These are phyloP conservation scores for Psylliodes chrysocephalus DNA, from an alignment of 2,888 invertebrate genomes.

Conservation along the genomic window DNA sequence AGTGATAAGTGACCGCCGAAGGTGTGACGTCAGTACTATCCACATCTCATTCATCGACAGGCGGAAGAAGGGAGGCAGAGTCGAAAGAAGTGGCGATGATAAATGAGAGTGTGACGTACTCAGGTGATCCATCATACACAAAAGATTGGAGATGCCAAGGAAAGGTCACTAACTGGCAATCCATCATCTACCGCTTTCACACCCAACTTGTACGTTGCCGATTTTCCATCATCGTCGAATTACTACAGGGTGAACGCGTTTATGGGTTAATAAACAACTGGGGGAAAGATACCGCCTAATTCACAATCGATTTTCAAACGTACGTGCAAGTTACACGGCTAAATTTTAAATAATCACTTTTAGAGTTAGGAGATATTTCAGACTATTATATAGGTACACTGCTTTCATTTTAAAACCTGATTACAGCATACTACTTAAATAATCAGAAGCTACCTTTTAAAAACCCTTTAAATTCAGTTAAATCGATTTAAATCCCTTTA, in stretches of 20 bases:
- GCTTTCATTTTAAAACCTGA: too few species aligned
- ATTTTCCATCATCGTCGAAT: conserved; percentile 43
- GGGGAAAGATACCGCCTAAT: too few species aligned
- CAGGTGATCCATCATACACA: conserved; percentile 65
- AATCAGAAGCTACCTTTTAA: too few species aligned
- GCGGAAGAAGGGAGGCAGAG: not conserved
- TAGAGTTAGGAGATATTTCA: too few species aligned
- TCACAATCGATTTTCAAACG: too few species aligned
- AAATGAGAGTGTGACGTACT: conserved; percentile 63
- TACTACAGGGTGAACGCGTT: conserved; percentile 25
- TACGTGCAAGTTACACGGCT: too few species aligned
- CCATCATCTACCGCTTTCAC: conserved; percentile 56
- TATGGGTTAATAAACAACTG: not conserved
- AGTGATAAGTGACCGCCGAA: too few species aligned
- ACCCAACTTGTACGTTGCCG: conserved; percentile 49
- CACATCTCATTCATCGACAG: conserved; percentile 36
- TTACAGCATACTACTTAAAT: too few species aligned
- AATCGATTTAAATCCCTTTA: too few species aligned
- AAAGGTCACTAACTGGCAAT: conserved; percentile 61
- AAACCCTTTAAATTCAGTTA: too few species aligned
- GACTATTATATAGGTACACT: too few species aligned
- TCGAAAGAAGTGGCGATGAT: conserved; percentile 58
- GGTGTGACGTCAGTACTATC: not conserved
- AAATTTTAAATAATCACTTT: too few species aligned
- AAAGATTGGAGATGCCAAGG: conserved; percentile 64